Evolutionary conservation across 1,140 invertebrate genomes (phyloP).

Genomic region (Pantala flavescens): DNA sequence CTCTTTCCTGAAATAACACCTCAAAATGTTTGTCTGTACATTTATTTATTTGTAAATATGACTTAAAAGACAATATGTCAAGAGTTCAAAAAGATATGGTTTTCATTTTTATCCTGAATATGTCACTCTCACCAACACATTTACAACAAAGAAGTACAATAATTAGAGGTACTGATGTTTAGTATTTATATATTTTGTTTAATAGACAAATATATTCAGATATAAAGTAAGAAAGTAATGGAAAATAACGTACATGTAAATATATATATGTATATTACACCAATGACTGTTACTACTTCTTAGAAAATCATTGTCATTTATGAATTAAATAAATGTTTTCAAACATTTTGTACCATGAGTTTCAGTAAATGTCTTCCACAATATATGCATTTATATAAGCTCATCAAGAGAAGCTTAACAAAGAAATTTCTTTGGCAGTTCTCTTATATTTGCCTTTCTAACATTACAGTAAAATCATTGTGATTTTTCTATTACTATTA

Average conservation of each 20-base stretch:
- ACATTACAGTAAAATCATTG: background rate
- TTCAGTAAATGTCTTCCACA: constrained; percentile 9
- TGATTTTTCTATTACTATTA: constrained; percentile 6
- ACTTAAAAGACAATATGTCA: constrained; percentile 5
- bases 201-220: constrained; percentile 8
- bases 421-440: background rate
- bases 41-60: constrained; percentile 7
- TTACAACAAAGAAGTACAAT: constrained; percentile 10
- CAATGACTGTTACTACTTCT: constrained; percentile 1
- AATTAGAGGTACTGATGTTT: constrained; percentile 6
- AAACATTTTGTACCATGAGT: constrained; percentile 10
- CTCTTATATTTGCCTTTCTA: constrained; percentile 6
- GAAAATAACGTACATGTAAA: constrained; percentile 10
- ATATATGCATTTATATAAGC: constrained; percentile 10
- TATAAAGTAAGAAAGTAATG: constrained; percentile 10
- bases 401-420: constrained; percentile 9
- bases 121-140: constrained; percentile 3
- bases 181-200: constrained; percentile 11
- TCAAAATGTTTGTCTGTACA: background rate
- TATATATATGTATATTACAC: constrained; percentile 11
- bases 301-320: constrained; percentile 10
- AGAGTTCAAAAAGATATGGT: constrained; percentile 10
- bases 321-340: constrained; percentile 11
- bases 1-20: background rate
- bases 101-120: constrained; percentile 10